A percentile compares a stretch with the other conserved stretches of the same genome.
phyloP scores from a whole-genome alignment of 2,113 vertebrate genomes.

The Scalopus aquaticus region DNA sequence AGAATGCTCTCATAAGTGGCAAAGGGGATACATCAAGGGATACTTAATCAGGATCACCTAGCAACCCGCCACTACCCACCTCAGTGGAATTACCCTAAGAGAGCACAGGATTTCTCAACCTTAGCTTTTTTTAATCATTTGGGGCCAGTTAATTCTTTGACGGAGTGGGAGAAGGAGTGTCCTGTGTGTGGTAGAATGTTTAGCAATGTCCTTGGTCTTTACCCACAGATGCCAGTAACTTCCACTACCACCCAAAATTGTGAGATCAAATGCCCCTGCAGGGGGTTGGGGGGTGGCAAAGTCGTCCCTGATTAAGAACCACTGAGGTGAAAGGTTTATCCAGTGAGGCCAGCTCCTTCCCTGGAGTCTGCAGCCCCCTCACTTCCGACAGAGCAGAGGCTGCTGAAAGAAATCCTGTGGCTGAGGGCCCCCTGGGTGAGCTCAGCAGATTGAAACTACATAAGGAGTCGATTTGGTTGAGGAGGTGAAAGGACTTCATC shows the following conservation, averaged over 20 bases:
- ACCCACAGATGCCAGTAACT: background rate
- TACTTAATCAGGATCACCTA: conserved; percentile 28
- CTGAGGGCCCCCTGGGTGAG: background rate
- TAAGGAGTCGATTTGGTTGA: background rate
- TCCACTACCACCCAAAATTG: background rate
- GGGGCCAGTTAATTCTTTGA: background rate
- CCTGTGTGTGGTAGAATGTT: background rate
- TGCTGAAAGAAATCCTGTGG: conserved; percentile 15
- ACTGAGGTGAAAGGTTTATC: background rate
- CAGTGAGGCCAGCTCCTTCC: background rate
- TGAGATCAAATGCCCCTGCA: background rate
- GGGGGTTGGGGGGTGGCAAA: too few relatives aligned
- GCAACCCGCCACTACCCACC: conserved; percentile 4
- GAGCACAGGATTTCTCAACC: conserved; percentile 30
- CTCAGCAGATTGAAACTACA: background rate
- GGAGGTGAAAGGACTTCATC: conserved; percentile 16
- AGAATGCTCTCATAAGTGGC: background rate
- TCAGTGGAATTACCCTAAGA: background rate
- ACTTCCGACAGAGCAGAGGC: background rate
- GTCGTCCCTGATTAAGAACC: conserved; percentile 22
- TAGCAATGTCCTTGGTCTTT: background rate
- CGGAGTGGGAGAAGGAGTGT: rapidly evolving
- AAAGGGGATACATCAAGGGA: conserved; percentile 40
- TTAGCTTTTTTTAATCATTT: conserved; percentile 4
- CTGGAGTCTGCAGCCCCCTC: background rate